phyloP scores from a whole-genome alignment of 1,140 invertebrate genomes.

The Aphelinus certus region DNA sequence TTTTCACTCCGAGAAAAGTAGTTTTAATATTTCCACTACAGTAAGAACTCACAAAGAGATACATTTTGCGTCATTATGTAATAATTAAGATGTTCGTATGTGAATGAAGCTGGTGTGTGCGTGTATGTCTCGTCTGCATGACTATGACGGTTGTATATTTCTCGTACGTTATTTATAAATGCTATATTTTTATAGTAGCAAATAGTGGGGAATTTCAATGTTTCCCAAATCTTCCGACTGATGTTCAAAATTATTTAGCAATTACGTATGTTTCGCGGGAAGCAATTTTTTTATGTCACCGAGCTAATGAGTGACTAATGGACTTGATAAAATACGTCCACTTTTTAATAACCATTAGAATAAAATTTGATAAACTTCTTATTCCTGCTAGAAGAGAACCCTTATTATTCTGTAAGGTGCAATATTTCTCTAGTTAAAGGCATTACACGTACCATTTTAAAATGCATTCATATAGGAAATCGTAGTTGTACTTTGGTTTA shows the following conservation, averaged over 20 bases:
- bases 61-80: neutral
- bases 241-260: neutral
- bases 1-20: too few species aligned
- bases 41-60: neutral
- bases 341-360: neutral
- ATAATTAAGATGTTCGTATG: slow-evolving; percentile 10
- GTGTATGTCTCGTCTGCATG: neutral
- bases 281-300: neutral
- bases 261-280: neutral
- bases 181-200: slow-evolving; percentile 50
- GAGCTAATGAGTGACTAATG: neutral
- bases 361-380: too few species aligned
- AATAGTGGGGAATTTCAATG: neutral
- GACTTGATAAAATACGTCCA: slow-evolving; percentile 4
- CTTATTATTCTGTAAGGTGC: too few species aligned
- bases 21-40: neutral
- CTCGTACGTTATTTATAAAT: slow-evolving; percentile 40
- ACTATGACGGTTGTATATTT: slow-evolving; percentile 23
- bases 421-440: too few species aligned
- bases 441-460: too few species aligned
- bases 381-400: too few species aligned
- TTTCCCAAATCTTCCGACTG: neutral
- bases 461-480: too few species aligned
- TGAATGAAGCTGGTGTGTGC: slow-evolving; percentile 5
- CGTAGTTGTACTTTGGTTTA: too few species aligned